phyloP scores from a whole-genome alignment of 2,888 invertebrate species.

The Germaria angustata region DNA sequence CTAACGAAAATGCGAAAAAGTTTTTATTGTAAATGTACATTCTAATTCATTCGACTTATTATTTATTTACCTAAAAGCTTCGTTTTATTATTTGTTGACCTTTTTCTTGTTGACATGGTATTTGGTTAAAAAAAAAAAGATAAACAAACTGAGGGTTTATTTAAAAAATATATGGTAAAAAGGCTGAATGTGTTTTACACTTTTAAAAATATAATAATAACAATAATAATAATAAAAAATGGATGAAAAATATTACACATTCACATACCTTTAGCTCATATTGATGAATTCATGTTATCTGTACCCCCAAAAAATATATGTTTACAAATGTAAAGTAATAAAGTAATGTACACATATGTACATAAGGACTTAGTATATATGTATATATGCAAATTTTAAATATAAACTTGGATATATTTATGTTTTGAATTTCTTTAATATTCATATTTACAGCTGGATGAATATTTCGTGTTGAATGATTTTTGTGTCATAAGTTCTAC shows the following conservation, averaged over 20 bases:
- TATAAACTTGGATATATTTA: slow-evolving; percentile 57
- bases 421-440: slow-evolving; percentile 45
- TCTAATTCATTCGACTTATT: no score
- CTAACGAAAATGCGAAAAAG: neutral
- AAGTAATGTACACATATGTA: neutral
- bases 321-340: no score
- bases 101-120: neutral
- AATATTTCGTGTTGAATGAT: no score
- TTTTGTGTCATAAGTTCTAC: no score
- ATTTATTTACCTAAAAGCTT: slow-evolving; percentile 45
- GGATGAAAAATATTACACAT: slow-evolving; percentile 30
- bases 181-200: slow-evolving; percentile 18
- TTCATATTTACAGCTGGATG: no score
- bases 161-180: slow-evolving; percentile 15
- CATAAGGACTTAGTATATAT: no score
- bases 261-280: neutral
- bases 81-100: slow-evolving; percentile 6
- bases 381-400: no score
- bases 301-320: no score
- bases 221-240: neutral
- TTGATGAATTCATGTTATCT: slow-evolving; percentile 25
- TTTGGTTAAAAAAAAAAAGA: neutral
- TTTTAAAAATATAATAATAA: neutral
- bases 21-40: no score
- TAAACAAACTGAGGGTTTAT: slow-evolving; percentile 30